phyloP scores from a whole-genome alignment of 2,113 vertebrate genomes.

The Albula goreensis region DNA sequence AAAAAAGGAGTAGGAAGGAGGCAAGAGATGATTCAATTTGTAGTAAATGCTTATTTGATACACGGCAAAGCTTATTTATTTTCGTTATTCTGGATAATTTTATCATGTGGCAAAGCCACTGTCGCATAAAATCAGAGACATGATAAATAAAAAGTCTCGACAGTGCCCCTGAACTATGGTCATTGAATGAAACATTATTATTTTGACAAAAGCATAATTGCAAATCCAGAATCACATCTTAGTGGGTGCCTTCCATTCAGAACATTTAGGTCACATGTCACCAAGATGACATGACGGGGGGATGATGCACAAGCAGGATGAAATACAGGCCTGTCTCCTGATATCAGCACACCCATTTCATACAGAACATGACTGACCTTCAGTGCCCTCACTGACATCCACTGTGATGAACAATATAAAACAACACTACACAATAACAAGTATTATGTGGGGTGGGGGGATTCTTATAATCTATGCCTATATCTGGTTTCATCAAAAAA shows the following conservation, averaged over 20 bases:
- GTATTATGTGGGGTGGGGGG: too few species aligned
- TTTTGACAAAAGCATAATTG: neutral
- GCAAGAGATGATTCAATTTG: neutral
- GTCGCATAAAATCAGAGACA: neutral
- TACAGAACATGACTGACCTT: neutral
- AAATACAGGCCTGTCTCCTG: neutral
- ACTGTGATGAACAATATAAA: too few species aligned
- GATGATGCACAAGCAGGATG: neutral
- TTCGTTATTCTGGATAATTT: neutral
- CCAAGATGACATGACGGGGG: neutral
- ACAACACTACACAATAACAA: too few species aligned
- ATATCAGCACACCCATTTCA: neutral
- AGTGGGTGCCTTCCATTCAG: neutral
- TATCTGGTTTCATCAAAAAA: too few species aligned
- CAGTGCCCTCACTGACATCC: neutral
- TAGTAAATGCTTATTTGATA: neutral
- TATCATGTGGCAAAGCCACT: neutral
- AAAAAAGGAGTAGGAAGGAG: neutral
- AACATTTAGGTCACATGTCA: constrained; percentile 19
- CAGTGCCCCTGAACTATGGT: neutral
- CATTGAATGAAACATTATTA: neutral
- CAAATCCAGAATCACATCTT: neutral
- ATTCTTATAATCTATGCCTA: too few species aligned
- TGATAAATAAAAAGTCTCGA: neutral
- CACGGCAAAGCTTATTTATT: neutral